A percentile compares a stretch with the other conserved stretches of the same genome.
Evolutionary conservation across 2,113 vertebrate genomes (phyloP).

Genomic region (Psittacara wagleri): DNA sequence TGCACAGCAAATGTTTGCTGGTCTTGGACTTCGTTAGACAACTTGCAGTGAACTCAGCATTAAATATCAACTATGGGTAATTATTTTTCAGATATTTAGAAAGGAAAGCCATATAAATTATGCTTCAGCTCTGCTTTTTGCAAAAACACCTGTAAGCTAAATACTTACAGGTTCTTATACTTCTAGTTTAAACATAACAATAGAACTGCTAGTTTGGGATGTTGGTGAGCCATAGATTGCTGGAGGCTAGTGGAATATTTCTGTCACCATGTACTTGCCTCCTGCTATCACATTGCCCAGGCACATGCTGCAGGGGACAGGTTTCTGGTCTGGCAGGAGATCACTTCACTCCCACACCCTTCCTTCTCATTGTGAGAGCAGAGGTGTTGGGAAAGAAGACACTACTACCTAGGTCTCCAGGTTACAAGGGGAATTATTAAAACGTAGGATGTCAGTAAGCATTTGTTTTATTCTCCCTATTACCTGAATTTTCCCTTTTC

Average conservation of each 20-base stretch:
- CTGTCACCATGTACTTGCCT: neutral
- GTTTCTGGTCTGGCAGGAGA: neutral
- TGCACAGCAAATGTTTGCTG: neutral
- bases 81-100: constrained; percentile 14
- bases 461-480: neutral
- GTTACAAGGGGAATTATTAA: neutral
- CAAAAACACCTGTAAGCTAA: neutral
- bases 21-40: neutral
- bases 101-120: neutral
- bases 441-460: neutral
- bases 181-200: neutral
- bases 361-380: fast-evolving
- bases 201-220: neutral
- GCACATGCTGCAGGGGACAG: neutral
- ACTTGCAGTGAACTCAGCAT: neutral
- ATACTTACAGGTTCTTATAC: neutral
- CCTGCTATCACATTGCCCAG: fast-evolving
- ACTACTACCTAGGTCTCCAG: no score
- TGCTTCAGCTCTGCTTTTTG: neutral
- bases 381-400: neutral
- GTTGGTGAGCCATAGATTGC: neutral
- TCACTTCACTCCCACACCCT: neutral
- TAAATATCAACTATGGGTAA: neutral
- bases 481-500: neutral
- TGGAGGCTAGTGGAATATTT: neutral